Evolutionary conservation across 2,888 invertebrate genomes (phyloP), one percentile per base, ranked within the genome.

Genomic region (Drosophila anomalata): DNA sequence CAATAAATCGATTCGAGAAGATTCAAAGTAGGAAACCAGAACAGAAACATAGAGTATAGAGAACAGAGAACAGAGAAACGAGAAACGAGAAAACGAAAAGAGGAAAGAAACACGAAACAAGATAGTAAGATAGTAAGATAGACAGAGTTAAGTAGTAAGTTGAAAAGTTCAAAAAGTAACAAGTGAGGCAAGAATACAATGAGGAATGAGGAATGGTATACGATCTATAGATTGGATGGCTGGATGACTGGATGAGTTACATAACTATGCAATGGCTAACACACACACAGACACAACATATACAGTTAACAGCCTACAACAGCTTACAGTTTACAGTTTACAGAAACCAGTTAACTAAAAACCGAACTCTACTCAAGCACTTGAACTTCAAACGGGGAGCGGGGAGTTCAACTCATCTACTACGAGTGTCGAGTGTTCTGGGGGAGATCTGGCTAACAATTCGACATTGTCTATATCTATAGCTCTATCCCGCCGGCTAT

Each of bases 91-190:
- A 70, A 74, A 73, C 51, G 48, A 79, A 83, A 87, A 66, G 71
- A 67, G 78, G 73, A 82, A 78, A 68, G 83, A 70, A 72, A 88
- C 68, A 54, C 52, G 69, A 66, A 87, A 84, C 71, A 76, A 88
- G 79, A 70, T 66, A 80, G 72, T 84, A 83, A 88, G 83, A 81
- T 68, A 80, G 72, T 80, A 88, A 88, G 83, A 81, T 68, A 85
- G 82, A 75, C 62, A 71, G 74, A 71, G 70, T 72, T 61, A 41
- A 61, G 71, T 59, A 60, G 51, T 60, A 69, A 68, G 41, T 54
- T 31, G 44, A 33, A 54, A 73, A 63, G 55, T 55, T 63, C 6
- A 70, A 70, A 70, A 70, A 55, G 36, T 53, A 68, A 72, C 33
- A 33, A 52, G 61, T 72, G 72, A 52, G 51, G 51, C 39, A 59